Base-by-base conservation (phyloP, 2,797 vertebrate genomes). In the Sebastes umbrosus region DNA sequence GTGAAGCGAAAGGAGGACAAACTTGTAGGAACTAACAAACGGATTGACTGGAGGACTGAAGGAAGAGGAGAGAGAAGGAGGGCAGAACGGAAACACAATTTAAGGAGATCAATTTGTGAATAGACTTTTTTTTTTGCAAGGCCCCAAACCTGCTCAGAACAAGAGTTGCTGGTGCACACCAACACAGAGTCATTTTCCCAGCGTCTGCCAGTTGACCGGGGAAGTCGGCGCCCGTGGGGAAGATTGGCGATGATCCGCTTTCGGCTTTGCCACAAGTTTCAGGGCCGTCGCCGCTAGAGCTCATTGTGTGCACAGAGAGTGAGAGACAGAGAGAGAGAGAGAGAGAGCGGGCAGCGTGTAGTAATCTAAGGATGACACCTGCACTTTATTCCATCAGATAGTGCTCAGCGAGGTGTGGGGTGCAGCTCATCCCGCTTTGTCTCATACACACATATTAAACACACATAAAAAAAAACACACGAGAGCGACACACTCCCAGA, bases 351-450 rank as follows among this genome's bases (percentile, higher is more conserved):
- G 80, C 76, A 62, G 90, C 57, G 82, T 84, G 85, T 79, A 59
- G 87, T 82, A 87, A 88, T 93, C 86, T 85, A 58, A 74, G 75
- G 87, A 89, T 89, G 84, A 93, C 86, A 88, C 84, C 78, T 43
- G 1, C 84, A 69, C 85, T 92, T 91, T 89, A 83, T 89, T 88
- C 83, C 83, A 75, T 87, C 83, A 88, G 88, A 87, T 90, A 88
- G 91, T 83, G 88, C 75, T 85, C 86, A 79, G 85, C 58, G 85
- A 90, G 82, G 89, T 91, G 92, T 92, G 90, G 6, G 69, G 72
- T 54, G 72, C 73, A 9, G 60, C 74, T 81, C 14, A 66, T 88
- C 81, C 69, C 69, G 24, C 87, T 89, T 89, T 83, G 80, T 89
- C 67, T 87, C 62, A 20, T 25, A 46, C 72, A 29, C 24, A 60